Evolutionary conservation across 1,140 invertebrate genomes (phyloP), one percentile per base, ranked within the genome.

Genomic region (Onthophagus taurus): DNA sequence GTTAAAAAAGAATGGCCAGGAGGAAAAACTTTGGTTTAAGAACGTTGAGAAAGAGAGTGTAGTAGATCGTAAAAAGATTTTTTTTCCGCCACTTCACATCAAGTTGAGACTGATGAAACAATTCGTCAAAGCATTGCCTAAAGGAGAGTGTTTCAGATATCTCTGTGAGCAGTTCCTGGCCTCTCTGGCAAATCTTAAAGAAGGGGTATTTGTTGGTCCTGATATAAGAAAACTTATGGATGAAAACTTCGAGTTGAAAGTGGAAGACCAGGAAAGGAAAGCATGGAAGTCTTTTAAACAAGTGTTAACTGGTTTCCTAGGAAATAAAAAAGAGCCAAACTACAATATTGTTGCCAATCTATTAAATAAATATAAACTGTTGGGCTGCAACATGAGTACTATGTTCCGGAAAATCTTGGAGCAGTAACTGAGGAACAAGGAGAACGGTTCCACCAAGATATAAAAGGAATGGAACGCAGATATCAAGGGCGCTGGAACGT

Each of bases 381-480:
- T 44, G 12, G 31, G 31, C 3, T 44, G 42, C 29, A 26, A 42
- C 24, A 44, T 45, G 49, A 41, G 33, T 34, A 18, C 57, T 42
- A 63, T 59, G 47, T 16, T 61, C 2, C 57, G n/a, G n/a, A 64
- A 47, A 61, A 55, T 52, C 45, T 63, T n/a, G 34, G n/a, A 56
- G 31, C 58, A 39, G 23, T 42, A 60, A 33, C 23, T 63, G 7
- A 51, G 16, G 16, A 59, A 44, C 51, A 60, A 43, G 52, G 51
- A 18, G 55, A 61, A 52, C 44, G 51, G 16, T 61, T 61, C 34
- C 50, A 62, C 23, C 54, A 60, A 42, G 56, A 61, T 41, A 52
- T 63, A 8, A 43, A 50, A 26, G 42, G 39, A n/a, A 58, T 63
- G 36, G 56, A 57, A 49, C 48, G 41, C 29, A 12, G 48, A 13